Evolutionary conservation across 2,888 invertebrate genomes (phyloP).

Genomic region (Brenthis daphne): DNA sequence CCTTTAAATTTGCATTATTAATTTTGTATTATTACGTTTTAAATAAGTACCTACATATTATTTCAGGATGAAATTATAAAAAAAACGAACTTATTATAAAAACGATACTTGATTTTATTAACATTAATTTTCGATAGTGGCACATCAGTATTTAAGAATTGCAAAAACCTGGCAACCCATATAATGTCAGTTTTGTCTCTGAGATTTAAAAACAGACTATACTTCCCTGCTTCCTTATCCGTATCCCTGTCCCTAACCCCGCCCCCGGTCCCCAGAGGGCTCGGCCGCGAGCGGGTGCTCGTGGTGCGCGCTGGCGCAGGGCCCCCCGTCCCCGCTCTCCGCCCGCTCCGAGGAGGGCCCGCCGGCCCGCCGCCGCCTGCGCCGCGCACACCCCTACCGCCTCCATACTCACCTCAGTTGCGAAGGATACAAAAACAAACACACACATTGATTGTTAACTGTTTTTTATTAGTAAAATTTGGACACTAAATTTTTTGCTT

Average conservation of each 20-base stretch:
- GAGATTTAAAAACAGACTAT: too few species aligned
- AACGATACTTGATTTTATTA: too few species aligned
- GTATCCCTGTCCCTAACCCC: conserved; percentile 20
- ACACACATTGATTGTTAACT: not conserved
- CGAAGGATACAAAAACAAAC: conserved; percentile 4
- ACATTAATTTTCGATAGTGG: too few species aligned
- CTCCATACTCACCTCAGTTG: conserved; percentile 20
- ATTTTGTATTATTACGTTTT: too few species aligned
- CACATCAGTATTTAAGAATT: too few species aligned
- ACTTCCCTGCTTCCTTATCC: not conserved
- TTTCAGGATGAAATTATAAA: too few species aligned
- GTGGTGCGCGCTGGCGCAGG: conserved; percentile 57
- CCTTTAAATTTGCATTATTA: too few species aligned
- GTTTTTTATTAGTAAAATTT: not conserved
- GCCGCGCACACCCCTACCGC: conserved; percentile 43
- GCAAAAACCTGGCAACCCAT: too few species aligned
- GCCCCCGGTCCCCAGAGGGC: conserved; percentile 55
- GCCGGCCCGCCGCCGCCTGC: conserved; percentile 34
- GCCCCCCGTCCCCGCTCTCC: conserved; percentile 42
- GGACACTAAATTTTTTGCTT: not conserved
- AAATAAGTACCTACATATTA: too few species aligned
- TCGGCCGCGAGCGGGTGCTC: conserved; percentile 63
- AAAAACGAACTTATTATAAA: too few species aligned
- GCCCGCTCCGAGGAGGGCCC: conserved; percentile 44
- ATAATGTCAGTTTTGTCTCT: too few species aligned